These are phyloP conservation scores for Atherinomorus stipes DNA, from an alignment of 2,113 vertebrate genomes.

Conservation along the genomic window DNA sequence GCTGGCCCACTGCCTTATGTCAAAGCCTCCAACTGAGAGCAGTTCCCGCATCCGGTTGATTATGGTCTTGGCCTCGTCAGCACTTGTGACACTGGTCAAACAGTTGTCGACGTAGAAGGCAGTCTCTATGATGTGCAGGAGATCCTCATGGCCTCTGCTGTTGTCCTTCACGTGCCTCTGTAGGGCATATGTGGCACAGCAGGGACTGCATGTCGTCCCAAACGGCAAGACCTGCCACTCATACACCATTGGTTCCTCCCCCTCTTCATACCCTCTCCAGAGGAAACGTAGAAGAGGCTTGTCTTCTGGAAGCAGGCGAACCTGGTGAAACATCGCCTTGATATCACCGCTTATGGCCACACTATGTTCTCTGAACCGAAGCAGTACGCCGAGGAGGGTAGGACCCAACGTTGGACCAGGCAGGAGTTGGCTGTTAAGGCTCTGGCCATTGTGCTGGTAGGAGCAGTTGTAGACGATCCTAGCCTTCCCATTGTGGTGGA, in stretches of 20 bases:
- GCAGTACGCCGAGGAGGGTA: neutral
- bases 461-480: neutral
- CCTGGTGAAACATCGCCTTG: neutral
- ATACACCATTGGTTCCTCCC: neutral
- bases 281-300: neutral
- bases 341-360: neutral
- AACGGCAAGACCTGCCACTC: constrained; percentile 7
- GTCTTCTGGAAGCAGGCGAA: neutral
- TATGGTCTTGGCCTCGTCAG: too few relatives aligned
- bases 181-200: constrained; percentile 9
- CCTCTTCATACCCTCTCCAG: neutral
- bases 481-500: neutral
- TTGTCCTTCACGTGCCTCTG: neutral
- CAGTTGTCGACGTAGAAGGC: constrained; percentile 8
- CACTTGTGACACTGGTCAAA: too few relatives aligned
- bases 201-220: neutral
- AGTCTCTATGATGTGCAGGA: neutral
- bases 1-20: neutral
- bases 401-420: neutral
- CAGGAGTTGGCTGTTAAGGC: neutral
- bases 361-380: neutral
- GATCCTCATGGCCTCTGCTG: neutral
- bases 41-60: too few relatives aligned
- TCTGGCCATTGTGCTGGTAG: neutral
- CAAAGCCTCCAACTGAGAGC: neutral